Conservation (phyloP, 2,888 invertebrate species). For the Leptinotarsa tumamoca region DNA sequence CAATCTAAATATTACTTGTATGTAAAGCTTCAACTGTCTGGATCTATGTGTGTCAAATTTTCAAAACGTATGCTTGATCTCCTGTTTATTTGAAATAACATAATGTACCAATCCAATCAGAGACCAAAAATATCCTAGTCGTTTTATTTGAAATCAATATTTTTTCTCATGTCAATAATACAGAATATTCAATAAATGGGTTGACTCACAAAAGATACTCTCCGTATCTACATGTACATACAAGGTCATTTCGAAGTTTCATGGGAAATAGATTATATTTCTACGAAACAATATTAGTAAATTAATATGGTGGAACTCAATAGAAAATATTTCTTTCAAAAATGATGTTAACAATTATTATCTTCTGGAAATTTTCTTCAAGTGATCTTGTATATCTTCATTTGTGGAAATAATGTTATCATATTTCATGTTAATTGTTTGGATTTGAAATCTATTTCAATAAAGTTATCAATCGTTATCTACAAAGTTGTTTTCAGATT, state of each 20-base stretch:
- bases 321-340: neutral
- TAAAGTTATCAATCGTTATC: conserved; percentile 13
- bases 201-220: neutral
- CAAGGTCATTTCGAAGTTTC: neutral
- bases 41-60: too few species aligned
- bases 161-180: too few species aligned
- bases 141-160: too few species aligned
- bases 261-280: neutral
- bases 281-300: neutral
- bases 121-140: too few species aligned
- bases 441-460: conserved; percentile 8
- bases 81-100: too few species aligned
- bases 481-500: neutral
- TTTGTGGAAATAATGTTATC: neutral
- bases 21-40: too few species aligned
- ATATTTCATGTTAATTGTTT: neutral
- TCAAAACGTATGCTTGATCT: too few species aligned
- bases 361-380: neutral
- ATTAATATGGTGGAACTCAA: neutral
- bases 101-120: too few species aligned
- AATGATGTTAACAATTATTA: neutral
- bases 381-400: neutral
- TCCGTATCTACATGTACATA: neutral
- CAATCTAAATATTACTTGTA: too few species aligned
- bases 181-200: too few species aligned